A percentile compares a stretch with the other conserved stretches of the same genome.
Evolutionary conservation across 2,113 vertebrate genomes (phyloP).

Genomic region (Sinocyclocheilus grahami): DNA sequence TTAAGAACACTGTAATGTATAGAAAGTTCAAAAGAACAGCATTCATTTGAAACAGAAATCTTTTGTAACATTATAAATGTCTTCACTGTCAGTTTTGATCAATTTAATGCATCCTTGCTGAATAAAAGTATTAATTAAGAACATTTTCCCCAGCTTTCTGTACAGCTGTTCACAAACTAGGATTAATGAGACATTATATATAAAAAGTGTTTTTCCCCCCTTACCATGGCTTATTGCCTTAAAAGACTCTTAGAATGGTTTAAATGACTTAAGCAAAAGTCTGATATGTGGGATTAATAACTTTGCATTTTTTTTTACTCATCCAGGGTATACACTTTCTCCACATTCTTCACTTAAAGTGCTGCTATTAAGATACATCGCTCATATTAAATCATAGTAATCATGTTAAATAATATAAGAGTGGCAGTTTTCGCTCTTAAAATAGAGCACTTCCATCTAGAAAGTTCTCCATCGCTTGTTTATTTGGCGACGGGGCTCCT

Average conservation of each 20-base stretch:
- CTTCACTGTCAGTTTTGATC: no score
- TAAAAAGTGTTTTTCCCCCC: no score
- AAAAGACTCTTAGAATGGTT: neutral
- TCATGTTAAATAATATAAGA: conserved; percentile 47
- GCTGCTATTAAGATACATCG: conserved; percentile 24
- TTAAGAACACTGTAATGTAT: neutral
- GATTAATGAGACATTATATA: no score
- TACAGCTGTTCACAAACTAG: no score
- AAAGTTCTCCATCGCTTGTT: conserved; percentile 50
- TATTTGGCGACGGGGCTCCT: conserved; percentile 55
- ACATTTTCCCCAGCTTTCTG: no score
- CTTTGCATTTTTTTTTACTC: neutral
- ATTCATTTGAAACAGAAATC: no score
- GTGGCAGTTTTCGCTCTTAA: conserved; percentile 31
- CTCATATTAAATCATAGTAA: conserved; percentile 54
- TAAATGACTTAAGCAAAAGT: conserved; percentile 18
- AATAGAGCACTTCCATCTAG: conserved; percentile 47
- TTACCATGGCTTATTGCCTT: no score
- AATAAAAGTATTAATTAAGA: no score
- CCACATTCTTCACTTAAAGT: neutral
- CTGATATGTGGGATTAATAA: neutral
- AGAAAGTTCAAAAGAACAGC: neutral
- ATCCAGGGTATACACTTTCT: neutral
- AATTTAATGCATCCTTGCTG: no score
- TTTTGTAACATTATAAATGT: no score